Conservation (phyloP, 1,140 invertebrate species). For the Lepidurus packardi region DNA sequence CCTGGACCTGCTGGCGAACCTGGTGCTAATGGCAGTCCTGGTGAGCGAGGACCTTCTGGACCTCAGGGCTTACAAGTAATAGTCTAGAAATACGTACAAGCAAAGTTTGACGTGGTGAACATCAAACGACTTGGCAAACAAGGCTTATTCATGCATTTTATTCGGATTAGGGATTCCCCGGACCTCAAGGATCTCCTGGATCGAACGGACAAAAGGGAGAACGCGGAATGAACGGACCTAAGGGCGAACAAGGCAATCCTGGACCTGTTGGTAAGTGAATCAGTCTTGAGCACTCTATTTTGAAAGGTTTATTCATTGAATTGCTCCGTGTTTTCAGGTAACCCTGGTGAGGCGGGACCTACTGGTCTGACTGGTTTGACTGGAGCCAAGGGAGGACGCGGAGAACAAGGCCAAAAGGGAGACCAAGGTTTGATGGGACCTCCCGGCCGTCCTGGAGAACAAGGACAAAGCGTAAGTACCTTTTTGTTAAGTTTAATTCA, state of each 20-base stretch:
- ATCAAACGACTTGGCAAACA: not conserved
- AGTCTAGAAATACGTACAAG: not conserved
- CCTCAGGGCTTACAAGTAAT: slow-evolving; percentile 46
- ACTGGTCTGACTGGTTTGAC: slow-evolving; percentile 56
- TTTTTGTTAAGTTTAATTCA: too few relatives aligned
- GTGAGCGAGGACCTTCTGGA: slow-evolving; percentile 58
- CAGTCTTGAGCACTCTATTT: not conserved
- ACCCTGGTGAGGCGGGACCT: slow-evolving; percentile 54
- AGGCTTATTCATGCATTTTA: not conserved
- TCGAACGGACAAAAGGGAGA: slow-evolving; percentile 66
- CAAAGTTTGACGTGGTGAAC: too few relatives aligned
- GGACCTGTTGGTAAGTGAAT: slow-evolving; percentile 23
- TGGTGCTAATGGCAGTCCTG: slow-evolving; percentile 62
- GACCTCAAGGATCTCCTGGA: slow-evolving; percentile 59
- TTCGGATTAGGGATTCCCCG: slow-evolving; percentile 52
- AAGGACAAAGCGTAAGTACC: slow-evolving; percentile 54
- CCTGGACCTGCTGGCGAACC: slow-evolving; percentile 51
- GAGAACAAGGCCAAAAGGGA: slow-evolving; percentile 66
- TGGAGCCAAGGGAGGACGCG: slow-evolving; percentile 65
- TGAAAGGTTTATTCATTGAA: not conserved
- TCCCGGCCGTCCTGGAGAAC: slow-evolving; percentile 63
- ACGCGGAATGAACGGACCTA: slow-evolving; percentile 58
- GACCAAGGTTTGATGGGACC: slow-evolving; percentile 65
- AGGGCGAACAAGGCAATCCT: slow-evolving; percentile 61
- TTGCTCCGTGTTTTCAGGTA: slow-evolving; percentile 40